Conservation (phyloP, 2,888 invertebrate species). For the Macaria notata region DNA sequence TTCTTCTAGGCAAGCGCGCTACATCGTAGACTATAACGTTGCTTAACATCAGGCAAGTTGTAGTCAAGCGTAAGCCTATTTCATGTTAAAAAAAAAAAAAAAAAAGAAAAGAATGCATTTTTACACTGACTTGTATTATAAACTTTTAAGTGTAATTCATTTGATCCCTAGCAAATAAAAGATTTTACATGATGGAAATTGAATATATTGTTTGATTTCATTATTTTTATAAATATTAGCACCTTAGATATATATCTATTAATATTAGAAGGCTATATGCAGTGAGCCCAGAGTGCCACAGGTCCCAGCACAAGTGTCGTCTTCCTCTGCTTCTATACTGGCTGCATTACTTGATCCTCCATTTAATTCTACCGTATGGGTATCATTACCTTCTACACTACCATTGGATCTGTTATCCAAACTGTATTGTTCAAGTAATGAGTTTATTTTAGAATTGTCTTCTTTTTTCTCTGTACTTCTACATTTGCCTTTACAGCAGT, state of each 20-base stretch:
- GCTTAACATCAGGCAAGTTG: no score
- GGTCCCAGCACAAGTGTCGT: constrained; percentile 59
- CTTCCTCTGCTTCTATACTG: constrained; percentile 37
- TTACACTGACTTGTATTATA: constrained; percentile 16
- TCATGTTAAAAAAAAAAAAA: no score
- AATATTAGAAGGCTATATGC: constrained; percentile 57
- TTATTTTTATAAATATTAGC: constrained; percentile 2
- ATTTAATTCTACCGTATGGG: constrained; percentile 22
- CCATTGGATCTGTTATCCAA: constrained; percentile 40
- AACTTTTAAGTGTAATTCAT: constrained; percentile 24
- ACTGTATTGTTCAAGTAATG: constrained; percentile 53
- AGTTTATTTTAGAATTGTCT: constrained; percentile 53
- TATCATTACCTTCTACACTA: no score
- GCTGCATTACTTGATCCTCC: constrained; percentile 37
- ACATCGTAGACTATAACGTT: no score
- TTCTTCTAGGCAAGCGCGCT: no score
- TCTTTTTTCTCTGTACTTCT: constrained; percentile 33
- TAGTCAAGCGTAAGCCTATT: no score
- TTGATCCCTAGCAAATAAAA: constrained; percentile 18
- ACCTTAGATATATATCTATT: constrained; percentile 11
- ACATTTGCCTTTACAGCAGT: constrained; percentile 48
- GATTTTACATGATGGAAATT: constrained; percentile 4
- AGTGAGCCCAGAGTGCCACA: constrained; percentile 60
- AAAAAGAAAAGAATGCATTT: constrained; percentile 10
- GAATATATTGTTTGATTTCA: constrained; percentile 10